Percentiles rank a stretch among this genome's conserved stretches.
Evolutionary conservation across 1,140 invertebrate species (phyloP).

Genomic region (Brachionus calyciflorus): DNA sequence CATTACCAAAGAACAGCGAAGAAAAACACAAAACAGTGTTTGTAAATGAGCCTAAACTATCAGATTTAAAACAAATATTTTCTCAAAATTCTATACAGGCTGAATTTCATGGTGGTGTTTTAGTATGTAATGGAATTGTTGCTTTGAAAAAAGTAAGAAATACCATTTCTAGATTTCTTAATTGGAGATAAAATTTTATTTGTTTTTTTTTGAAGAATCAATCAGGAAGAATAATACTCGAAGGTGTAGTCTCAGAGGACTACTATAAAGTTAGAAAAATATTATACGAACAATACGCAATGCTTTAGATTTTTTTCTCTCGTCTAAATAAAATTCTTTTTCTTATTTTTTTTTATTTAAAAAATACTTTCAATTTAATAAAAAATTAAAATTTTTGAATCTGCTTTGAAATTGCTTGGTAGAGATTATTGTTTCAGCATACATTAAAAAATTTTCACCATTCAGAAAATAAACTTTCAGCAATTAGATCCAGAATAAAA

Average conservation of each 20-base stretch:
- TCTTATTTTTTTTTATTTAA: too few relatives aligned
- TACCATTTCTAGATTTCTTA: constrained; percentile 51
- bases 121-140: constrained; percentile 89
- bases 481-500: too few relatives aligned
- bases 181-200: not conserved
- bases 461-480: too few relatives aligned
- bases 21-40: constrained; percentile 80
- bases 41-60: constrained; percentile 89
- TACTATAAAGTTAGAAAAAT: constrained; percentile 89
- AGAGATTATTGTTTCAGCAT: too few relatives aligned
- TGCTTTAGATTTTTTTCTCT: too few relatives aligned
- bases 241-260: constrained; percentile 88
- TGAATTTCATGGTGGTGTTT: constrained; percentile 86
- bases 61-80: constrained; percentile 94
- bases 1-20: not conserved
- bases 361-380: too few relatives aligned
- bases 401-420: too few relatives aligned
- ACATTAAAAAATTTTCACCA: too few relatives aligned
- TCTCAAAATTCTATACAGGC: constrained; percentile 79
- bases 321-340: too few relatives aligned
- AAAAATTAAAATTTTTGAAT: too few relatives aligned
- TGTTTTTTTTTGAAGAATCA: constrained; percentile 71
- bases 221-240: constrained; percentile 82
- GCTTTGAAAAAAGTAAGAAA: constrained; percentile 74
- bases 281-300: constrained; percentile 93